Conservation (phyloP, 2,113 vertebrate species). For the Gracilinanus agilis region DNA sequence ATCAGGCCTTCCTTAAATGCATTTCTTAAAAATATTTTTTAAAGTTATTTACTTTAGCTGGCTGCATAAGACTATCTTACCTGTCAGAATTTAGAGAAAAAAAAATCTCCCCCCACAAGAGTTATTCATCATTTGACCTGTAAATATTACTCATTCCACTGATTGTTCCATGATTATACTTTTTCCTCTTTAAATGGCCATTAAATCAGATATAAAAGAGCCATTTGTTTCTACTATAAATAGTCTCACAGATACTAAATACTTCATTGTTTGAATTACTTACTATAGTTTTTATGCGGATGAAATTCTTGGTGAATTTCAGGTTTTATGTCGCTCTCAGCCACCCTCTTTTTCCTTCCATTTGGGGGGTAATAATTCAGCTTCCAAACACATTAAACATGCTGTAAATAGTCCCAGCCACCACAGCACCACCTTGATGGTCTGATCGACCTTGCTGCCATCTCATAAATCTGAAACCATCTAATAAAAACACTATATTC, state of each 20-base stretch:
- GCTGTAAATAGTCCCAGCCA: slow-evolving; percentile 60
- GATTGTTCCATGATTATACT: slow-evolving; percentile 79
- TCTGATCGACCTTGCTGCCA: slow-evolving; percentile 53
- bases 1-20: slow-evolving; percentile 35
- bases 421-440: slow-evolving; percentile 40
- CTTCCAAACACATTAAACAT: slow-evolving; percentile 55
- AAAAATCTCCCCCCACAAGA: slow-evolving; percentile 76
- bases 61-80: slow-evolving; percentile 72
- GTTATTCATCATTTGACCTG: slow-evolving; percentile 75
- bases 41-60: slow-evolving; percentile 71
- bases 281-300: slow-evolving; percentile 66
- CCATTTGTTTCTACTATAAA: slow-evolving; percentile 78
- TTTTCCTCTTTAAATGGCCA: slow-evolving; percentile 83
- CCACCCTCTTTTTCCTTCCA: slow-evolving; percentile 46
- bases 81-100: slow-evolving; percentile 74
- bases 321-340: slow-evolving; percentile 46
- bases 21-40: slow-evolving; percentile 72
- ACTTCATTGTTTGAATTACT: slow-evolving; percentile 78
- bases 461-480: slow-evolving; percentile 65
- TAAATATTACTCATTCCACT: slow-evolving; percentile 82
- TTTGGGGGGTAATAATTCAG: slow-evolving; percentile 55
- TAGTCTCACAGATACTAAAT: slow-evolving; percentile 73
- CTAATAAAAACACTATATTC: slow-evolving; percentile 47
- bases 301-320: slow-evolving; percentile 65
- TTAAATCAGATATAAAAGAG: slow-evolving; percentile 79